Base-by-base conservation (phyloP, 2,797 vertebrate genomes). In the Dromococcyx pavoninus region DNA sequence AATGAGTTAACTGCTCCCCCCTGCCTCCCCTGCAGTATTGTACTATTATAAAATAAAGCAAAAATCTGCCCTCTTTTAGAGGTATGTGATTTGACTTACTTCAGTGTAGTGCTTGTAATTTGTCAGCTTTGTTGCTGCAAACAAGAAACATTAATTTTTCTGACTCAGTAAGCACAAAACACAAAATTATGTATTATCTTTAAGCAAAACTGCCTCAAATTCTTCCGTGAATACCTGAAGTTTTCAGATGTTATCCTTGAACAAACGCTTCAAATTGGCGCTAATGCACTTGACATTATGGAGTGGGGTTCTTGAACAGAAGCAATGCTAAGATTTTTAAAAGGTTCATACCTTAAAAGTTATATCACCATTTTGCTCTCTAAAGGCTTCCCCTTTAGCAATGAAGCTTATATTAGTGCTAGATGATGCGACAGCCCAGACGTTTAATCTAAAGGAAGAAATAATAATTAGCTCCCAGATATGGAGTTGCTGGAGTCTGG, bases 261-360 rank as follows among this genome's bases (percentile, higher is more conserved):
- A 91, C 50, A 92, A 87, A 91, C 94, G 21, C 51, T 89, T 92
- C 41, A 78, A 81, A 93, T 95, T 93, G 86, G 1, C 13, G 41
- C 10, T 81, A 53, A 53, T 41, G 17, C 56, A 70, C 35, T 70
- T 88, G 65, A 51, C 25, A 9, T 83, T 79, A 39, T 67, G 44
- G 43, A 62, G 13, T 37, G 18, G 8, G 4, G 13, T 25, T 88
- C 85, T 69, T 83, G 51, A 88, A 81, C 23, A 83, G 33, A 79
- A 65, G 39, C 58, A 54, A 41, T 22, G 18, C 28, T 46, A 80
- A 70, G 43, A 10, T 60, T 93, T 93, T 80, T 72, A 33, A 79
- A 85, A 83, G 19, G 32, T 43, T 92, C 7, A 4, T 62, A 67
- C 19, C 43, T 88, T 83, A 72, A 81, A 89, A 88, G 91, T 76